Conservation (phyloP, 2,113 vertebrate genomes). For the Probosciger aterrimus region DNA sequence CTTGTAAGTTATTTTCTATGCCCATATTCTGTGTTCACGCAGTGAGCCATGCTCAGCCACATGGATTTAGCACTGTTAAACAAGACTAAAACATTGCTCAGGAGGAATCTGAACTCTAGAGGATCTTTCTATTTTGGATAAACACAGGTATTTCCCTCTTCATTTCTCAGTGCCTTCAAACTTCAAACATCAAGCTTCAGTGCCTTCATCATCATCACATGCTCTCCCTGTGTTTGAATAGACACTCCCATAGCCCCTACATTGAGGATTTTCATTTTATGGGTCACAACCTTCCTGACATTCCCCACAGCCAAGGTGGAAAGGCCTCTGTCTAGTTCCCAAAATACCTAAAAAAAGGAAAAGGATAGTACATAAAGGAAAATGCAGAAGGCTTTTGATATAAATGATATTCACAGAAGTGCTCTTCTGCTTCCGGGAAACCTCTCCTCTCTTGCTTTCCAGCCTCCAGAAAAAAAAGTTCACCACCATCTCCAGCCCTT, state of each 20-base stretch:
- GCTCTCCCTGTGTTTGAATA: neutral
- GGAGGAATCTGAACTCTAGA: neutral
- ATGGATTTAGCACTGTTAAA: neutral
- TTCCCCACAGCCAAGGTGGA: neutral
- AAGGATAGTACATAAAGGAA: neutral
- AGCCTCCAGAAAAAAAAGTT: neutral
- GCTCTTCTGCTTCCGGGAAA: neutral
- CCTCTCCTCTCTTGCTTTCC: neutral
- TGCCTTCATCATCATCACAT: neutral
- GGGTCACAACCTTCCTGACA: neutral
- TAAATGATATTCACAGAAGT: neutral
- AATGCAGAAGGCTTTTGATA: neutral
- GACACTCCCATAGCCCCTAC: neutral
- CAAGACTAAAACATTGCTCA: neutral
- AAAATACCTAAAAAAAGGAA: neutral
- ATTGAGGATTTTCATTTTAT: neutral
- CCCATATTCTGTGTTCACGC: neutral
- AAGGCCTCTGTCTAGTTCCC: neutral
- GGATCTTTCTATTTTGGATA: neutral
- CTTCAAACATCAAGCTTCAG: neutral
- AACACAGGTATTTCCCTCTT: neutral
- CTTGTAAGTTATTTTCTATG: neutral
- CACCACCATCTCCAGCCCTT: neutral
- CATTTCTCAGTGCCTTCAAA: neutral
- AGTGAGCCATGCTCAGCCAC: neutral